Evolutionary conservation across 2,113 vertebrate species (phyloP).

Genomic region (Bettongia penicillata): DNA sequence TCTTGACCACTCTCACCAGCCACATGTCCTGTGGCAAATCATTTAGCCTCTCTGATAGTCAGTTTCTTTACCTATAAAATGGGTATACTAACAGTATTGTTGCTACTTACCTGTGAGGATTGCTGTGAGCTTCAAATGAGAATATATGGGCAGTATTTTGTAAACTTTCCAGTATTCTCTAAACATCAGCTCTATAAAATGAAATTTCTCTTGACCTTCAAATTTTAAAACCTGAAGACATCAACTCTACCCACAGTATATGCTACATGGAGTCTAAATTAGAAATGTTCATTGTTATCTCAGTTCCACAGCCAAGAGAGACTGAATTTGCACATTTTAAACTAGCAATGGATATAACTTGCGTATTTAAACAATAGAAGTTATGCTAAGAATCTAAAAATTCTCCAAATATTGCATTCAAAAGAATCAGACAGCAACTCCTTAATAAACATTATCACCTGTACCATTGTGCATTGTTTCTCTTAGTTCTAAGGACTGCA

Average conservation of each 20-base stretch:
- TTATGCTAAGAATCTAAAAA: conserved; percentile 3
- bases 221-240: conserved; percentile 23
- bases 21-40: neutral
- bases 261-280: conserved; percentile 16
- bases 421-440: neutral
- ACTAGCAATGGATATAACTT: neutral
- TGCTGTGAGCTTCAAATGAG: neutral
- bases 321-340: neutral
- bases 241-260: neutral
- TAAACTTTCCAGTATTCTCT: neutral
- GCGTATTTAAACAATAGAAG: neutral
- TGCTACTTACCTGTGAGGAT: neutral
- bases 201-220: neutral
- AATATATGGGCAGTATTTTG: neutral
- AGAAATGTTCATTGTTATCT: conserved; percentile 1
- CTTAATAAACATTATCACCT: neutral
- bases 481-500: neutral
- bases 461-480: neutral
- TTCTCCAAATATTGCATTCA: conserved; percentile 12
- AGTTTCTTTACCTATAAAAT: neutral
- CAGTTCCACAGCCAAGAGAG: neutral
- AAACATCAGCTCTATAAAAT: neutral
- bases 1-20: neutral
- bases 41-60: neutral
- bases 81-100: neutral